phyloP scores from a whole-genome alignment of 2,888 invertebrate species.

The Heliothis peltigera region DNA sequence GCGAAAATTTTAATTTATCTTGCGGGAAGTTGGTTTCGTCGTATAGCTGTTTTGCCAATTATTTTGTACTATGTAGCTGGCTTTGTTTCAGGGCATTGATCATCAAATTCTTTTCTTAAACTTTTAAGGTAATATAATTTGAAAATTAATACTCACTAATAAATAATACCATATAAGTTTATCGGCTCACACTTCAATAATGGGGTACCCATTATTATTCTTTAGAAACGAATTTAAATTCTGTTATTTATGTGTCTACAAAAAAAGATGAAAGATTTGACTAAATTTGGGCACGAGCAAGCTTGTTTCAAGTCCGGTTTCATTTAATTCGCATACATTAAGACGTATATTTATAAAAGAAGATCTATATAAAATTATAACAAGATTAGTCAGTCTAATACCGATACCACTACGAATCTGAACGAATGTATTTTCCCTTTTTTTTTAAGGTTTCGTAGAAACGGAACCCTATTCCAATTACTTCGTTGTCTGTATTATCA shows the following conservation, averaged over 20 bases:
- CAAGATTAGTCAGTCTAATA: too few relatives aligned
- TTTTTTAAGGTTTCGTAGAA: too few relatives aligned
- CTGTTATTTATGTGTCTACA: background rate
- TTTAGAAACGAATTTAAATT: background rate
- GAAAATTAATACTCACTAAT: background rate
- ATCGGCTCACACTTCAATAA: too few relatives aligned
- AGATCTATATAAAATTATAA: too few relatives aligned
- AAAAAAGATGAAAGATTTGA: background rate
- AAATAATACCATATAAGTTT: too few relatives aligned
- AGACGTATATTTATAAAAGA: too few relatives aligned
- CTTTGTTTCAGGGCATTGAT: background rate
- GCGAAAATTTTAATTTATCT: constrained; percentile 57
- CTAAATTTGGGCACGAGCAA: background rate
- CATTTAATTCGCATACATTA: background rate
- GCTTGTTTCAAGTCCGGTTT: background rate
- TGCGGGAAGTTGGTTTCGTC: constrained; percentile 11
- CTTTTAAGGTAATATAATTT: background rate
- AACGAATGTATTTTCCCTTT: too few relatives aligned
- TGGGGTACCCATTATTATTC: background rate
- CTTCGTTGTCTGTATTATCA: too few relatives aligned
- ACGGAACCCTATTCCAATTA: too few relatives aligned
- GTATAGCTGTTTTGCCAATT: constrained; percentile 1
- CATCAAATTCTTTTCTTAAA: background rate
- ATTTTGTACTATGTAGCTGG: background rate
- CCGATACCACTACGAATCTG: too few relatives aligned